Percentiles rank a stretch among this genome's conserved stretches.
Conservation (phyloP, 2,797 vertebrate species). For the Kryptopterus vitreolus region DNA sequence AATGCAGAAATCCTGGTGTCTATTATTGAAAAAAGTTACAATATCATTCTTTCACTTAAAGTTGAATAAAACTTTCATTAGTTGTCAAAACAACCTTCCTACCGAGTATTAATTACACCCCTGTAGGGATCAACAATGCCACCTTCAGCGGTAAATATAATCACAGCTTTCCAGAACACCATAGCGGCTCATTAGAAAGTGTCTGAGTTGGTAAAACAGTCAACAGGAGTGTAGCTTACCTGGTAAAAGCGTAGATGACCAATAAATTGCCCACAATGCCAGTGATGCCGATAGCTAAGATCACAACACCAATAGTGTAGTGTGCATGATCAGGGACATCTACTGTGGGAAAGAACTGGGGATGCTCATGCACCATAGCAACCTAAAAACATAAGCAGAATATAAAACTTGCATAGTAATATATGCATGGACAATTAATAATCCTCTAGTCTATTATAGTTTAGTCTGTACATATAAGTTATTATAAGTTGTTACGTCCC, state of each 20-base stretch:
- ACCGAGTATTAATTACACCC: not conserved
- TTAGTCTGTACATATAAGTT: not conserved
- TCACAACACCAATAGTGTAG: conserved; percentile 85
- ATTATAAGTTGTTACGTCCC: not conserved
- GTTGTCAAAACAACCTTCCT: not conserved
- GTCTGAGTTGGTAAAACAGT: not conserved
- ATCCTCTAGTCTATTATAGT: no score
- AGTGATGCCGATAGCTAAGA: conserved; percentile 87
- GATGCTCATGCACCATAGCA: conserved; percentile 61
- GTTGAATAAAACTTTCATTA: not conserved
- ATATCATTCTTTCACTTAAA: not conserved
- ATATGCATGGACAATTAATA: not conserved
- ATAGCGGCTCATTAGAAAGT: not conserved
- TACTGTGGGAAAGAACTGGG: conserved; percentile 79
- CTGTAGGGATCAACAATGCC: not conserved
- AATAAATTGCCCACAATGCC: conserved; percentile 89
- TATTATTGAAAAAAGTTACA: no score
- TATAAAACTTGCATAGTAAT: not conserved
- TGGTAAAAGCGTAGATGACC: conserved; percentile 93
- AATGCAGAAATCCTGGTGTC: not conserved
- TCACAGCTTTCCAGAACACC: not conserved
- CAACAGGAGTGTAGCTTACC: conserved; percentile 65
- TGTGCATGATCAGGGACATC: conserved; percentile 89
- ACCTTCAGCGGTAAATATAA: not conserved
- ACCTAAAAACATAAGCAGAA: conserved; percentile 66